Evolutionary conservation across 2,888 invertebrate species (phyloP).

Genomic region (Palloptera scutellata): DNA sequence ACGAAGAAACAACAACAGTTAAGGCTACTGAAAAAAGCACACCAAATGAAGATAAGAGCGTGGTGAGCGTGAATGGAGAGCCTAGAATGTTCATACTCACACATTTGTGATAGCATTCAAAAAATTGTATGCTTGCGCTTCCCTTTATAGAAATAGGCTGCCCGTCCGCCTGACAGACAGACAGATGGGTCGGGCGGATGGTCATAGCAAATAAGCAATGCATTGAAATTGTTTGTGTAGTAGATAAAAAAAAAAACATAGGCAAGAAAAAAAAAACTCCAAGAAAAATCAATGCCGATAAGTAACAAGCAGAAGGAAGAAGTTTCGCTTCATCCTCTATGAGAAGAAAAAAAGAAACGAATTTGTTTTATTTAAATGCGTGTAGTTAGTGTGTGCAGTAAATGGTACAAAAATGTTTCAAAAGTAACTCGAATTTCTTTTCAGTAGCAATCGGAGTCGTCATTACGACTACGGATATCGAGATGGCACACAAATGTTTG

Average conservation of each 20-base stretch:
- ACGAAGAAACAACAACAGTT: conserved; percentile 6
- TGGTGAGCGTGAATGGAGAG: neutral
- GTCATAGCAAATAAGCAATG: conserved; percentile 24
- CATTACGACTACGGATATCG: neutral
- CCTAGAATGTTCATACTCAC: neutral
- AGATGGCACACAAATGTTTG: conserved; percentile 17
- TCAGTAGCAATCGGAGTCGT: neutral
- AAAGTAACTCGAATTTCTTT: neutral
- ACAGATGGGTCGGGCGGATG: conserved; percentile 17
- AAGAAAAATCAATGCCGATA: conserved; percentile 7
- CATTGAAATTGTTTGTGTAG: conserved; percentile 6
- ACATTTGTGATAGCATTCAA: neutral
- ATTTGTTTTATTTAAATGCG: no score
- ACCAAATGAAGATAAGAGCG: no score
- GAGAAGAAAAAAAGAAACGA: no score
- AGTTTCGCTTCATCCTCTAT: no score
- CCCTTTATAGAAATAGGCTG: conserved; percentile 8
- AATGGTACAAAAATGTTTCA: neutral
- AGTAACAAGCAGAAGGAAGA: neutral
- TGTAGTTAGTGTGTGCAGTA: no score
- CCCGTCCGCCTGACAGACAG: conserved; percentile 1
- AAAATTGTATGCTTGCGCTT: neutral
- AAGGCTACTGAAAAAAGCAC: neutral
- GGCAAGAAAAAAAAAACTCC: neutral
- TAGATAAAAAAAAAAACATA: neutral